Evolutionary conservation across 2,113 vertebrate species (phyloP), one percentile per base, ranked within the genome.

Genomic region (Myiopsitta monachus): DNA sequence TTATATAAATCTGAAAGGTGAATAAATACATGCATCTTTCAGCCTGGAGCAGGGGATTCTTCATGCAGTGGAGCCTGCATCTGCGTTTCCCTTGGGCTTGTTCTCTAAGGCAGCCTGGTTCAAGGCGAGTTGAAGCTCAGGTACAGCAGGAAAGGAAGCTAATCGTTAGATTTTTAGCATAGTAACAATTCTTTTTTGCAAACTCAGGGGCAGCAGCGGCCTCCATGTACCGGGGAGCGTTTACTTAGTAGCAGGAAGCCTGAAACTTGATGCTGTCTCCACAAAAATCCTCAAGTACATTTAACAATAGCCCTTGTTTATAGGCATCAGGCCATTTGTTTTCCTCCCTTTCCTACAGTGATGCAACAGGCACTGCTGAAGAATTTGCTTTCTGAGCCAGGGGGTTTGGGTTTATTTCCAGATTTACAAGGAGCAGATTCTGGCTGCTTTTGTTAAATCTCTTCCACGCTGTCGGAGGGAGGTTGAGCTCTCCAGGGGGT

Each of bases 241-340:
- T 96, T 86, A 76, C 63, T 95, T 87, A 73, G 79, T 88, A 63
- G 92, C 96, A 88, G 95, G 92, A 96, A 93, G 82, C 69, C 95
- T 90, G 95, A 85, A 81, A 82, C 13, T 6, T 30, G 92, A 94
- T 38, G 64, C 90, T 74, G 90, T 88, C 94, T 94, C 94, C 92
- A 67, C 38, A 55, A 54, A 83, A 80, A 78, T 79, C 92, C 81
- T 63, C 44, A 63, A 91, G 66, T 39, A 61, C 89, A 64, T 59
- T 95, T 85, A 87, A 95, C 80, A 88, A 93, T 88, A 83, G 72
- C 63, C 78, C 78, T 90, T 88, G 92, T 92, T 89, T 79, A 74
- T 47, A 31, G 75, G 88, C 84, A 92, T 54, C 83, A 33, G 61
- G 72, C 11, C 33, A 9, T 68, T 83, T 79, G 47, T 92, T 67